Percentiles rank a stretch among this genome's conserved stretches.
These are phyloP conservation scores for Boloria selene DNA, from an alignment of 2,888 invertebrate genomes.

Conservation along the genomic window DNA sequence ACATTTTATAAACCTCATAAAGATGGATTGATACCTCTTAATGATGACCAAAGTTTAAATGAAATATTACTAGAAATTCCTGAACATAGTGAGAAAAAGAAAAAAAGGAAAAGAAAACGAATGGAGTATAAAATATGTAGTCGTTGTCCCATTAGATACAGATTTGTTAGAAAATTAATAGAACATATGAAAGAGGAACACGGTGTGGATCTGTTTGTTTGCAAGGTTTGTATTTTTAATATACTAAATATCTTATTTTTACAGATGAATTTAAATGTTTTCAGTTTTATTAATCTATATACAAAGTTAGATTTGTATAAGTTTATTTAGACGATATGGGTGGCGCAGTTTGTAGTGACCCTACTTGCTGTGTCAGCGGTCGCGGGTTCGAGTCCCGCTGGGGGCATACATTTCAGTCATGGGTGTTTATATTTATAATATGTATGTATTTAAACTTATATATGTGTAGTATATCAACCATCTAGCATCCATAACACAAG, in stretches of 20 bases:
- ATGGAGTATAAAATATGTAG: conserved; percentile 61
- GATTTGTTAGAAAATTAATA: conserved; percentile 65
- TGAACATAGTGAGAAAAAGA: conserved; percentile 26
- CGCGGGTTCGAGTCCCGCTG: no score
- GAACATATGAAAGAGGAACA: conserved; percentile 68
- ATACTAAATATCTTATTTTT: no score
- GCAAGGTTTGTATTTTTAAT: conserved; percentile 54
- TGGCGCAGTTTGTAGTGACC: no score
- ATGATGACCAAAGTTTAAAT: conserved; percentile 26
- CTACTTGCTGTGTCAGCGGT: no score
- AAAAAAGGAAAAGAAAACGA: conserved; percentile 54
- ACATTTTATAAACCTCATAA: conserved; percentile 46
- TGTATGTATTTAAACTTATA: no score
- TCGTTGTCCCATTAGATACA: conserved; percentile 63
- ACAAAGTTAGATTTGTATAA: no score
- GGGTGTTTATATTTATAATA: no score
- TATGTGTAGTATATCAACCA: no score
- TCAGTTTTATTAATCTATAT: no score
- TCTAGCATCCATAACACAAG: no score
- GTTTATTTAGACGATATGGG: no score
- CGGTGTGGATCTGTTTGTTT: conserved; percentile 59
- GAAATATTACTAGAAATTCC: conserved; percentile 17
- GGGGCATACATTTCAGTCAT: no score
- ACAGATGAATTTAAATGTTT: neutral
- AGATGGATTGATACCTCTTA: conserved; percentile 44